Evolutionary conservation across 92 coral and sea anemone species (phyloP).

Genomic region (Chrysogorgia sp.): DNA sequence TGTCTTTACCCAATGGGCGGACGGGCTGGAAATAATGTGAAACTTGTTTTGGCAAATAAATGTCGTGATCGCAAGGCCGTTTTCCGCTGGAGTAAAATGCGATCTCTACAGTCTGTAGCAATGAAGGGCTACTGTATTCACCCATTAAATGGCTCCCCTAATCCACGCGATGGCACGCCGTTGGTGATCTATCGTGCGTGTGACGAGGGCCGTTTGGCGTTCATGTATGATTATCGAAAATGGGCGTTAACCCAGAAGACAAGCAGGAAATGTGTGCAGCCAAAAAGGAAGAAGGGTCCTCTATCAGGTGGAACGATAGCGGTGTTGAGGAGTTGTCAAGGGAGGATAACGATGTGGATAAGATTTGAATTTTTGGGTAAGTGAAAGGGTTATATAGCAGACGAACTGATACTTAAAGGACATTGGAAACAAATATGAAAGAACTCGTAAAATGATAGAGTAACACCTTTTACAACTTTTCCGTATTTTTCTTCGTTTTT

Average conservation of each 20-base stretch:
- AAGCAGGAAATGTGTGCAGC: constrained; percentile 2
- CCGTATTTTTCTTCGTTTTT: no score
- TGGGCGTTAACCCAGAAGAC: not conserved
- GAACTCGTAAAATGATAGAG: not conserved
- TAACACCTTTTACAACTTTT: no score
- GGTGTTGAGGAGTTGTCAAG: not conserved
- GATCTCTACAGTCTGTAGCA: constrained; percentile 2
- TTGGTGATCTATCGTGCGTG: constrained; percentile 14
- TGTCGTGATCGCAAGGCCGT: constrained; percentile 8
- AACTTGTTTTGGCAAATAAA: constrained; percentile 7
- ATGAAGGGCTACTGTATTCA: constrained; percentile 12
- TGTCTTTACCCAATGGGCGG: constrained; percentile 26
- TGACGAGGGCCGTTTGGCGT: not conserved
- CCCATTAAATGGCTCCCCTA: not conserved
- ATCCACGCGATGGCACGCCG: constrained; percentile 1
- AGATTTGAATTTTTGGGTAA: not conserved
- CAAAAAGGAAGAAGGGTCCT: not conserved
- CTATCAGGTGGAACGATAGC: not conserved
- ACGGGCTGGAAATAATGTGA: not conserved
- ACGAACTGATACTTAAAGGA: no score
- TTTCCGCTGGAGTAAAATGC: constrained; percentile 5
- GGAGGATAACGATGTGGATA: not conserved
- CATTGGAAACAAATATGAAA: no score
- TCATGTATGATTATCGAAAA: not conserved
- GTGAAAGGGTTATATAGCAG: no score